phyloP scores from a whole-genome alignment of 2,888 invertebrate genomes.

The Gibbula magus region DNA sequence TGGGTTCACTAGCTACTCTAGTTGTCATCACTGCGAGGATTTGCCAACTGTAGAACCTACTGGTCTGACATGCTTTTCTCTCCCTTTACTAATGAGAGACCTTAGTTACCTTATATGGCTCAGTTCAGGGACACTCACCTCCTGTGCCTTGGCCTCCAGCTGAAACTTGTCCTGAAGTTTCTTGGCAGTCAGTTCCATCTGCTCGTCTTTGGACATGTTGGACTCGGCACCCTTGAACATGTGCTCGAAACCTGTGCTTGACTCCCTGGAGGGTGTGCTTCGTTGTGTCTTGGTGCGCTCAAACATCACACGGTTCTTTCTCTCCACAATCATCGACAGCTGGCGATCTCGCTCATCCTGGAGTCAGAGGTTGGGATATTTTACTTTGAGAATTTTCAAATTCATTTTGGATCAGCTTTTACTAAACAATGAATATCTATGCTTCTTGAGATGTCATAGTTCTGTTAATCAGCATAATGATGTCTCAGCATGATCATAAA shows the following conservation, averaged over 20 bases:
- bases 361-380: no score
- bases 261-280: neutral
- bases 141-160: neutral
- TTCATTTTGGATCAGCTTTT: no score
- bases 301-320: slow-evolving; percentile 46
- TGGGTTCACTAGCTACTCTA: no score
- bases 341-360: slow-evolving; percentile 62
- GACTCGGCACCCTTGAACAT: neutral
- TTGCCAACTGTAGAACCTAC: no score
- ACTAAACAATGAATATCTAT: no score
- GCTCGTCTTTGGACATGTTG: neutral
- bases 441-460: no score
- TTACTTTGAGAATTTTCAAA: no score
- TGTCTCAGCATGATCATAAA: no score
- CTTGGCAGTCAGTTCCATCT: slow-evolving; percentile 14
- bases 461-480: no score
- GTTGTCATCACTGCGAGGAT: no score
- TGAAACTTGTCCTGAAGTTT: slow-evolving; percentile 6
- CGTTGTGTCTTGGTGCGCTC: slow-evolving; percentile 48
- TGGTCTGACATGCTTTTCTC: neutral
- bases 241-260: neutral
- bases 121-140: neutral
- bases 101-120: neutral
- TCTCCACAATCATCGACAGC: slow-evolving; percentile 54
- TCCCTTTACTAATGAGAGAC: neutral